These are phyloP conservation scores for Neoascia interrupta DNA, from an alignment of 2,888 invertebrate species.

Conservation along the genomic window DNA sequence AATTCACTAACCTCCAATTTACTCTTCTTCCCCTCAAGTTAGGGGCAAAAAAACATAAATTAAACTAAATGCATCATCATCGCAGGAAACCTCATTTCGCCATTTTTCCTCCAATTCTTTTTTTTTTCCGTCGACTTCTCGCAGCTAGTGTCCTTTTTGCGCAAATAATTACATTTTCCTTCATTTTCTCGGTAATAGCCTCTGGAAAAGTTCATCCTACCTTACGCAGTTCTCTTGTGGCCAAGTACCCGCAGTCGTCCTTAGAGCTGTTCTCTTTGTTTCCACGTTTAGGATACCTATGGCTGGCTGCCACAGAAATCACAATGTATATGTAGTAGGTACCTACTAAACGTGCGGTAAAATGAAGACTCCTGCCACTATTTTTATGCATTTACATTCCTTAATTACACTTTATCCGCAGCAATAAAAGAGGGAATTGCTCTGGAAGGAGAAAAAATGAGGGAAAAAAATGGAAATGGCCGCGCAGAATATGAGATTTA, in stretches of 20 bases:
- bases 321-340: neutral
- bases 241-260: neutral
- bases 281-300: neutral
- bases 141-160: constrained; percentile 43
- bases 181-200: constrained; percentile 39
- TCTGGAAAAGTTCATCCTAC: constrained; percentile 28
- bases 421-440: constrained; percentile 42
- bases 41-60: constrained; percentile 6
- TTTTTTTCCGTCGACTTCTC: neutral
- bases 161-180: constrained; percentile 51
- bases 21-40: too few species aligned
- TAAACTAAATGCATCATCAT: constrained; percentile 48
- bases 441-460: neutral
- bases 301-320: constrained; percentile 5
- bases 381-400: constrained; percentile 47
- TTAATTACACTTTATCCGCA: constrained; percentile 58
- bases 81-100: constrained; percentile 31
- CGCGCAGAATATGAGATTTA: constrained; percentile 49
- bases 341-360: neutral
- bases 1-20: too few species aligned
- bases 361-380: constrained; percentile 9
- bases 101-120: neutral
- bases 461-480: constrained; percentile 14
- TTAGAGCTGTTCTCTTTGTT: neutral
- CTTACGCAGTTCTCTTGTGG: constrained; percentile 15